Evolutionary conservation across 2,888 invertebrate genomes (phyloP).

Genomic region (Spisula solida): DNA sequence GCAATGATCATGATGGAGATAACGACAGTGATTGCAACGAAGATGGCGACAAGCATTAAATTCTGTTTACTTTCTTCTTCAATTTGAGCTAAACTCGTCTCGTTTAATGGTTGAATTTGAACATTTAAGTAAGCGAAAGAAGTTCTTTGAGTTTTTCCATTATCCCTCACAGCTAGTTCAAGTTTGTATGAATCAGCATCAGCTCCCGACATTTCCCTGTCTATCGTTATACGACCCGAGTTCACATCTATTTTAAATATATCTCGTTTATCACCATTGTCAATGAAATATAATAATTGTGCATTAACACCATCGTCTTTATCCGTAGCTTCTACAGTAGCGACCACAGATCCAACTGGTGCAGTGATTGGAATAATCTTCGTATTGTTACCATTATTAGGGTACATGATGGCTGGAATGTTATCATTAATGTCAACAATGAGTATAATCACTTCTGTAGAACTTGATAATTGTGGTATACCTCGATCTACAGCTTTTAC

Average conservation of each 20-base stretch:
- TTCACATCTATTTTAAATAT: constrained; percentile 87
- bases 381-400: constrained; percentile 80
- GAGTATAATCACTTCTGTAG: constrained; percentile 96
- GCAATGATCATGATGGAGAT: constrained; percentile 79
- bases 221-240: constrained; percentile 87
- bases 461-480: constrained; percentile 91
- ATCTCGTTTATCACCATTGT: constrained; percentile 89
- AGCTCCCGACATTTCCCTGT: constrained; percentile 72
- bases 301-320: constrained; percentile 97
- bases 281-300: constrained; percentile 97
- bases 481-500: constrained; percentile 94
- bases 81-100: constrained; percentile 64
- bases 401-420: constrained; percentile 90
- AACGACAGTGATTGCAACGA: constrained; percentile 78
- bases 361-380: constrained; percentile 78
- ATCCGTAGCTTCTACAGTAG: constrained; percentile 94
- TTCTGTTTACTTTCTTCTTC: constrained; percentile 75
- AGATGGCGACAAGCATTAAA: constrained; percentile 79
- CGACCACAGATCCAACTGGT: constrained; percentile 78
- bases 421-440: constrained; percentile 99
- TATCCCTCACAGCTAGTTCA: constrained; percentile 80
- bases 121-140: constrained; percentile 74
- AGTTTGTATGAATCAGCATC: constrained; percentile 79
- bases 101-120: constrained; percentile 75
- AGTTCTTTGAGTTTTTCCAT: constrained; percentile 74